Percentiles rank a stretch among this genome's conserved stretches.
These are phyloP conservation scores for Drosophila pseudotalamancana DNA, from an alignment of 2,888 invertebrate species.

Conservation along the genomic window DNA sequence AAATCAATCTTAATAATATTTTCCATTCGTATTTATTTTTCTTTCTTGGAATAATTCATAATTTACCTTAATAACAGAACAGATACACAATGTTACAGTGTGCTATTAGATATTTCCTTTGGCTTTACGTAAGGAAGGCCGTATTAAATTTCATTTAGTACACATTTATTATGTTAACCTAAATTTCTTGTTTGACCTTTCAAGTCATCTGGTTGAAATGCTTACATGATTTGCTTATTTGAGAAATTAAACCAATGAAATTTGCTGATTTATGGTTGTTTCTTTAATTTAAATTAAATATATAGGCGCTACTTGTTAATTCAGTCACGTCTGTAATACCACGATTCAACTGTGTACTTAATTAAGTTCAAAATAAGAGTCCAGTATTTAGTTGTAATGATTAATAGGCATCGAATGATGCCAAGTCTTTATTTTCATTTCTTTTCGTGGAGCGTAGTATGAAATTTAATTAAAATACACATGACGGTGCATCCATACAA, in stretches of 20 bases:
- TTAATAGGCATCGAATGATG: slow-evolving; percentile 8
- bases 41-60: too few species aligned
- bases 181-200: slow-evolving; percentile 41
- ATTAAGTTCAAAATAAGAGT: slow-evolving; percentile 25
- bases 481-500: slow-evolving; percentile 3
- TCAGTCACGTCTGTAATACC: slow-evolving; percentile 35
- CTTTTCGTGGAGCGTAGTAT: neutral
- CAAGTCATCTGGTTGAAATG: slow-evolving; percentile 2
- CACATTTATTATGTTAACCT: slow-evolving; percentile 18
- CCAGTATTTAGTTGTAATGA: slow-evolving; percentile 15
- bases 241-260: slow-evolving; percentile 1
- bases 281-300: neutral
- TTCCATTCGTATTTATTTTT: too few species aligned
- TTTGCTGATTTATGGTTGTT: slow-evolving; percentile 22
- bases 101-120: slow-evolving; percentile 23
- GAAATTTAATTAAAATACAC: slow-evolving; percentile 10
- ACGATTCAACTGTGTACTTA: slow-evolving; percentile 15
- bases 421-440: slow-evolving; percentile 1
- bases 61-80: neutral
- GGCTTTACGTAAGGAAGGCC: neutral
- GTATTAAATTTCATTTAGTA: slow-evolving; percentile 20
- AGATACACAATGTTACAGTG: neutral
- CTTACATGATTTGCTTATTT: too few species aligned
- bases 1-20: too few species aligned
- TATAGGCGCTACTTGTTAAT: slow-evolving; percentile 14